Percentiles rank a stretch among this genome's conserved stretches.
Conservation (phyloP, 2,888 invertebrate genomes). For the Anagyrus pseudococci region DNA sequence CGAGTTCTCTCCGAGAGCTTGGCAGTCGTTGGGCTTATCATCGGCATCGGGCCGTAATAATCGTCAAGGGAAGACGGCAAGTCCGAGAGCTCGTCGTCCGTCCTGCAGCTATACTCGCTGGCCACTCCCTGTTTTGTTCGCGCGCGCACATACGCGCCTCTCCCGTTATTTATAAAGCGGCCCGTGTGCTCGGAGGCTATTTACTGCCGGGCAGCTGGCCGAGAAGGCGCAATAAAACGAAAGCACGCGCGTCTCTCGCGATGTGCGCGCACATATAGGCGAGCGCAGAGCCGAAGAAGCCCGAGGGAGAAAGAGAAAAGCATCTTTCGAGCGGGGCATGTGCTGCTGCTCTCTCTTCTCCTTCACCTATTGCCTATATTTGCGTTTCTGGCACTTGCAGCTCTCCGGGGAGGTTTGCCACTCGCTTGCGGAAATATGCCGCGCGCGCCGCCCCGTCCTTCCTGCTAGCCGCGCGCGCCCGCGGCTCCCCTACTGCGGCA, state of each 20-base stretch:
- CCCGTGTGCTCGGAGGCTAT: slow-evolving; percentile 39
- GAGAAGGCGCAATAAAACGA: slow-evolving; percentile 50
- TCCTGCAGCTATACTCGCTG: too few relatives aligned
- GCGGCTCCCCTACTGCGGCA: too few relatives aligned
- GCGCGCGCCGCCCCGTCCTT: too few relatives aligned
- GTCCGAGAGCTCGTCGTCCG: too few relatives aligned
- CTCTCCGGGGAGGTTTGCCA: slow-evolving; percentile 42
- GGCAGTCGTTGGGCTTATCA: slow-evolving; percentile 23
- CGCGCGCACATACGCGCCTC: too few relatives aligned
- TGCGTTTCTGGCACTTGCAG: slow-evolving; percentile 42
- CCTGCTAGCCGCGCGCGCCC: too few relatives aligned
- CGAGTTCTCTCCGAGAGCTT: too few relatives aligned
- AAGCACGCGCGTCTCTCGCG: slow-evolving; percentile 41
- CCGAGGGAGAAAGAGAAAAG: not conserved
- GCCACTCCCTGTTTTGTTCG: too few relatives aligned
- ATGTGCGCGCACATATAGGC: slow-evolving; percentile 9
- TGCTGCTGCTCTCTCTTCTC: not conserved
- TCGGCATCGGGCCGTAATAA: slow-evolving; percentile 32
- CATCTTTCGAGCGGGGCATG: not conserved
- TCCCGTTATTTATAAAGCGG: slow-evolving; percentile 51
- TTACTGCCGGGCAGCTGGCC: slow-evolving; percentile 54
- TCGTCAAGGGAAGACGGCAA: slow-evolving; percentile 26
- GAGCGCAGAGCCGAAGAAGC: not conserved
- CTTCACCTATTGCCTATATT: slow-evolving; percentile 41
- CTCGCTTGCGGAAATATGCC: slow-evolving; percentile 46